Evolutionary conservation across 2,797 vertebrate genomes (phyloP), one percentile per base, ranked within the genome.

Genomic region (Syngnathus acus): DNA sequence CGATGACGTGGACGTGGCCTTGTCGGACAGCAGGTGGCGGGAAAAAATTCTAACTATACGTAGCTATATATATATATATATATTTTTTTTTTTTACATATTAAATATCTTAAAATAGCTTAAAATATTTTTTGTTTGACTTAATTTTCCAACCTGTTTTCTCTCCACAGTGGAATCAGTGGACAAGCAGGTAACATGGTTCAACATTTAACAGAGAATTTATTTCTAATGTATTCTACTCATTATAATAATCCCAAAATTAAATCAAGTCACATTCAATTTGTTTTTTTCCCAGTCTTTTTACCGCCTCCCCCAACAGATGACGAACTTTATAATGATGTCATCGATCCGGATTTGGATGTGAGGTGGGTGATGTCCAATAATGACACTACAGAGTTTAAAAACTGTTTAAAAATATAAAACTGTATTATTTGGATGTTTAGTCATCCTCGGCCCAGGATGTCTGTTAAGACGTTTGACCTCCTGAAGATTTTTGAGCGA

Each of bases 301-400:
- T 92, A 0, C 89, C 90, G 6, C 89, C 89, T 21, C 85, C 89
- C 21, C 85, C 89, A 51, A 79, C 81, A 16, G 89, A 81, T 6
- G 91, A 92, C 67, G 95, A 96, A 19, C 92, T 98, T 72, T 98
- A 98, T 48, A 93, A 96, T 64, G 95, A 94, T 17, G 72, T 95
- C 47, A 80, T 91, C 6, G 92, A 94, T 26, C 85, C 90, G 53
- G 90, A 86, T n/a, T 50, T 78, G 59, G 80, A 73, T 26, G 64
- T 88, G 58, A 89, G 88, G 96, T 97, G 86, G 17, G 65, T 71
- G 21, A n/a, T 32, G 23, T 17, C n/a, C 14, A 62, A 23, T 4
- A 17, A 10, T 19, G 6, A 64, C 5, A 53, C 4, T 37, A 8
- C 1, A 54, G 19, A 38, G 4, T 26, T n/a, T 16, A 42, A 6